Base-by-base conservation (phyloP, 2,113 vertebrate species). In the Herpailurus yagouaroundi region DNA sequence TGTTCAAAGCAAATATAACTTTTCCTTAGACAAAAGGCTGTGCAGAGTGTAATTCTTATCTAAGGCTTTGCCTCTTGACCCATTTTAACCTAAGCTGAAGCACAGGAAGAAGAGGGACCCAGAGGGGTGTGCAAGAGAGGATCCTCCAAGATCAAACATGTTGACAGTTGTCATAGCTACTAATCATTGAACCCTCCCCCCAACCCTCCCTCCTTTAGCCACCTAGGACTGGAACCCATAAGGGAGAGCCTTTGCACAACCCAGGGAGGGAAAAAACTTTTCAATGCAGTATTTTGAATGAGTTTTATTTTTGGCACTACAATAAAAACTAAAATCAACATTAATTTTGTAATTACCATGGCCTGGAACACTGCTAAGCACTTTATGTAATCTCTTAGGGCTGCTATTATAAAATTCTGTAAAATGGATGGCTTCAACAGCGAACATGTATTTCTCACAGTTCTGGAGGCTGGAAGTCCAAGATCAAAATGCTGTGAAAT, bases 91-190 rank as follows among this genome's bases (percentile, higher is more conserved):
- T 52, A 8, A 50, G 21, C 33, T 87, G 48, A 63, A n/a, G 60
- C 7, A 9, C 10, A 64, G 52, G 19, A 16, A n/a, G 36, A 55
- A 36, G 31, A 36, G 19, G 3, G 4, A 36, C 13, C 31, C 52
- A 33, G 57, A 29, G 10, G 12, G 12, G 4, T 1, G 6, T 31
- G 4, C 3, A 41, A 27, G 29, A 68, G 1, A n/a, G 21, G 4
- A 11, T 36, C 9, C 2, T 38, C 21, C 18, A 33, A 50, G 14
- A 18, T 36, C 23, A 68, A 25, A 31, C 33, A 15, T 41, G 27
- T 50, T 79, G 73, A 45, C 5, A 11, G 31, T 18, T n/a, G 38
- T 1, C 15, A 23, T 69, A 45, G 36, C 14, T 80, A 6, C 29
- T 16, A 29, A 29, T 29, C 69, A 2, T 5, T 21, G 11, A 68